These are phyloP conservation scores for Gambusia holbrooki DNA, from an alignment of 2,113 vertebrate species.

Conservation along the genomic window DNA sequence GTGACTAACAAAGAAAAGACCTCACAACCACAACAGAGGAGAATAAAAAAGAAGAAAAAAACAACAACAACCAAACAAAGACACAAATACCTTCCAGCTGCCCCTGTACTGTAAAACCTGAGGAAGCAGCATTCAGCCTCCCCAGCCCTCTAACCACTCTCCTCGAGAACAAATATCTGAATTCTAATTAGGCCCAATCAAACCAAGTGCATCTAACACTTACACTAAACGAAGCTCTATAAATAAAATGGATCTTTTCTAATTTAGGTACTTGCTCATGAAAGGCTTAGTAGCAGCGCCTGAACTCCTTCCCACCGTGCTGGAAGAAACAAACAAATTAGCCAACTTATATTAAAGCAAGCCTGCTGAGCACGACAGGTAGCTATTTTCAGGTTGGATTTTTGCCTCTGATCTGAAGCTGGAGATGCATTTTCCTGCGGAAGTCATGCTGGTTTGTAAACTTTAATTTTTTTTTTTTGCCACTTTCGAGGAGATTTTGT, in stretches of 20 bases:
- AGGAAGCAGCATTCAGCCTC: conserved; percentile 17
- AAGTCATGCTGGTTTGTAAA: conserved; percentile 19
- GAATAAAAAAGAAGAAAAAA: background rate
- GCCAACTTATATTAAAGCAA: conserved; percentile 45
- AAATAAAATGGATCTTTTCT: conserved; percentile 64
- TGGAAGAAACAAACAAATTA: conserved; percentile 64
- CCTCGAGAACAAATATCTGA: conserved; percentile 29
- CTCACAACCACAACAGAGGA: background rate
- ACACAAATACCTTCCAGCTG: conserved; percentile 45
- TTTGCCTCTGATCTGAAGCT: conserved; percentile 36
- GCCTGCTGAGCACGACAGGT: conserved; percentile 49
- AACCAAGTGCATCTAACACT: conserved; percentile 51
- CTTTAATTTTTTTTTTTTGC: background rate
- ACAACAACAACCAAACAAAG: background rate
- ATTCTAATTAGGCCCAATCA: conserved; percentile 58
- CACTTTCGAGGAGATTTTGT: background rate
- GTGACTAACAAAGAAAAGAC: conserved; percentile 13
- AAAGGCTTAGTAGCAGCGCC: conserved; percentile 40
- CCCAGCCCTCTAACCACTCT: background rate
- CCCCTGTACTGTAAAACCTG: conserved; percentile 27
- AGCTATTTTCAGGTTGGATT: conserved; percentile 62
- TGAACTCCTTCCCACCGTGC: conserved; percentile 57
- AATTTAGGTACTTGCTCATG: conserved; percentile 56
- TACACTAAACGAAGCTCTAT: conserved; percentile 59
- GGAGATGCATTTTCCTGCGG: conserved; percentile 28